phyloP scores from a whole-genome alignment of 2,113 vertebrate species.

The Haliaeetus leucogaster region DNA sequence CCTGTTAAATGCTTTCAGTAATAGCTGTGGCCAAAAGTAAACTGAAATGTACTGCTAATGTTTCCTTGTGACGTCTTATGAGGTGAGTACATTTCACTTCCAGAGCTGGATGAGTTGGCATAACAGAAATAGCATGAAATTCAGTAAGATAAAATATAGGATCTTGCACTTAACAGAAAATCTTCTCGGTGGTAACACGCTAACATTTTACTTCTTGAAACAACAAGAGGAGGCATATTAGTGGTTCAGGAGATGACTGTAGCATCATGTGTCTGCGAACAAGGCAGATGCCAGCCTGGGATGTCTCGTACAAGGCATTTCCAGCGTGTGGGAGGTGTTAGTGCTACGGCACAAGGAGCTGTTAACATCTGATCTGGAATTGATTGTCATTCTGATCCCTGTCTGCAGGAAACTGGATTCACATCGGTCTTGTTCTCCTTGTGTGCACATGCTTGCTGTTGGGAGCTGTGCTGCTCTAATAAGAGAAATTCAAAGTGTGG shows the following conservation, averaged over 20 bases:
- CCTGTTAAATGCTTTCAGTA: background rate
- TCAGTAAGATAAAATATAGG: background rate
- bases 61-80: background rate
- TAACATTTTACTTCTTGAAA: background rate
- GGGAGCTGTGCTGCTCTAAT: background rate
- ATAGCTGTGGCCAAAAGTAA: background rate
- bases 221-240: too few species aligned
- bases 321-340: background rate
- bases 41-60: background rate
- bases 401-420: background rate
- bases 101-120: background rate
- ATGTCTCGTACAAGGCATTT: background rate
- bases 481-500: background rate
- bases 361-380: too few species aligned
- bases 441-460: fast-evolving
- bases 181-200: too few species aligned
- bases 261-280: background rate
- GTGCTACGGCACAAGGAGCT: background rate
- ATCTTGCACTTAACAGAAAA: background rate
- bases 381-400: too few species aligned
- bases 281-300: background rate
- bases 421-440: background rate
- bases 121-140: background rate
- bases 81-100: background rate
- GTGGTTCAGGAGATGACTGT: background rate